phyloP scores from a whole-genome alignment of 2,797 vertebrate species.

The Gymnoscopelus braueri region DNA sequence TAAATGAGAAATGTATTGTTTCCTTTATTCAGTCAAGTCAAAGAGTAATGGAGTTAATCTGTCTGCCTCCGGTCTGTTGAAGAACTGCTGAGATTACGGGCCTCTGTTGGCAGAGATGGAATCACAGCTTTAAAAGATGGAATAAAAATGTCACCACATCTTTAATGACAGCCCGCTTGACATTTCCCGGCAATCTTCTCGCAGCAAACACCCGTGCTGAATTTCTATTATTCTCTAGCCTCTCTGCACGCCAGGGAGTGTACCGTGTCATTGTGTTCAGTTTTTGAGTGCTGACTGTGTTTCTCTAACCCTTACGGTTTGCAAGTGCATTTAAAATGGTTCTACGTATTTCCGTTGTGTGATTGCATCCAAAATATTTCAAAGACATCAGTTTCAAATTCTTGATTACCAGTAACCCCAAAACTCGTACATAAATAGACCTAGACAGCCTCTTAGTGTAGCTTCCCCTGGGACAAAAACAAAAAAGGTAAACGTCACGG shows the following conservation, averaged over 20 bases:
- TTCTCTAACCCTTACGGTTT: background rate
- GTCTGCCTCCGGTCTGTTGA: constrained; percentile 61
- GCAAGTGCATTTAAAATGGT: too few species aligned
- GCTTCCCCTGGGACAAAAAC: background rate
- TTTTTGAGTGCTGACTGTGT: constrained; percentile 12
- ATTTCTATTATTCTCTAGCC: constrained; percentile 20
- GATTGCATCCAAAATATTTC: background rate
- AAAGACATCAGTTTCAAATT: background rate
- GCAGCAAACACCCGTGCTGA: constrained; percentile 37
- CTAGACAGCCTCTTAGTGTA: constrained; percentile 3
- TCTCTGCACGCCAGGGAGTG: constrained; percentile 43
- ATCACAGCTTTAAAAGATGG: constrained; percentile 67
- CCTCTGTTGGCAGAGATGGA: constrained; percentile 64
- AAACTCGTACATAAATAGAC: background rate
- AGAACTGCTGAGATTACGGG: constrained; percentile 64
- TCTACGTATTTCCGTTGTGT: background rate
- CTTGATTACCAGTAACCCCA: background rate
- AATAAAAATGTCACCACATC: constrained; percentile 74
- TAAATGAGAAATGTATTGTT: constrained; percentile 77
- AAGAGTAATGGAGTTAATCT: constrained; percentile 81
- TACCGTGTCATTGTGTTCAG: constrained; percentile 41
- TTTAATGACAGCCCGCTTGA: constrained; percentile 75
- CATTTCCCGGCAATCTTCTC: constrained; percentile 71
- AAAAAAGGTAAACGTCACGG: constrained; percentile 9
- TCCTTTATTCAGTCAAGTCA: constrained; percentile 73